Conservation (phyloP, 37 sponge, comb jelly and placozoan genomes). For the Tethya wilhelma region DNA sequence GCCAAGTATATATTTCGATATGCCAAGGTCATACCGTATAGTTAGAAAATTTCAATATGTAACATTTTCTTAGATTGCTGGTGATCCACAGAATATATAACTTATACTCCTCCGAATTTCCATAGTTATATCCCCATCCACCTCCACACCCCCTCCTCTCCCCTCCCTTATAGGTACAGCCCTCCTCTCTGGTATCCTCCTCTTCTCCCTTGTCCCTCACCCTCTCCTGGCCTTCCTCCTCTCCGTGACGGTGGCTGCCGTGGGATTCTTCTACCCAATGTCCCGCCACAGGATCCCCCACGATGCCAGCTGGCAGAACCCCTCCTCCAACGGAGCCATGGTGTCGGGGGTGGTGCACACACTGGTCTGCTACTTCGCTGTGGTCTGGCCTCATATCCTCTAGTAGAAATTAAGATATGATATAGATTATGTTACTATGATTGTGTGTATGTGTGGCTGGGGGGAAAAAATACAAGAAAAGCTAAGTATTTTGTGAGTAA, state of each 20-base stretch:
- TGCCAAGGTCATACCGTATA: too few relatives aligned
- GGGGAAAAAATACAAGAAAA: too few relatives aligned
- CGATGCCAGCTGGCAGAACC: constrained; percentile 60
- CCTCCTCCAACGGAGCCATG: constrained; percentile 58
- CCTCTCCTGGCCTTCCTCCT: background rate
- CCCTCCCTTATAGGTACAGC: background rate
- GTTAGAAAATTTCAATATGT: too few relatives aligned
- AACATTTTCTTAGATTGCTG: background rate
- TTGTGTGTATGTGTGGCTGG: background rate
- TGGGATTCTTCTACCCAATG: constrained; percentile 50
- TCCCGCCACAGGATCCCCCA: constrained; percentile 37
- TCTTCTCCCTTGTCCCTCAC: constrained; percentile 2
- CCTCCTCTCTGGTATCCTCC: background rate
- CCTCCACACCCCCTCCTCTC: background rate
- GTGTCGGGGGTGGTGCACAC: constrained; percentile 48
- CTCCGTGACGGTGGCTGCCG: background rate
- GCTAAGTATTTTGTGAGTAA: too few relatives aligned
- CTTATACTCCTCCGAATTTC: too few relatives aligned
- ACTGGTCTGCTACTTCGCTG: constrained; percentile 37
- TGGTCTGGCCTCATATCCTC: constrained; percentile 63
- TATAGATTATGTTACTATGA: too few relatives aligned
- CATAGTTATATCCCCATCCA: too few relatives aligned
- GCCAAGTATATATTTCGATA: too few relatives aligned
- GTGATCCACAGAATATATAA: too few relatives aligned
- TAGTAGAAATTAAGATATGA: background rate